phyloP scores from a whole-genome alignment of 2,797 vertebrate species.

The Hemibagrus guttatus region DNA sequence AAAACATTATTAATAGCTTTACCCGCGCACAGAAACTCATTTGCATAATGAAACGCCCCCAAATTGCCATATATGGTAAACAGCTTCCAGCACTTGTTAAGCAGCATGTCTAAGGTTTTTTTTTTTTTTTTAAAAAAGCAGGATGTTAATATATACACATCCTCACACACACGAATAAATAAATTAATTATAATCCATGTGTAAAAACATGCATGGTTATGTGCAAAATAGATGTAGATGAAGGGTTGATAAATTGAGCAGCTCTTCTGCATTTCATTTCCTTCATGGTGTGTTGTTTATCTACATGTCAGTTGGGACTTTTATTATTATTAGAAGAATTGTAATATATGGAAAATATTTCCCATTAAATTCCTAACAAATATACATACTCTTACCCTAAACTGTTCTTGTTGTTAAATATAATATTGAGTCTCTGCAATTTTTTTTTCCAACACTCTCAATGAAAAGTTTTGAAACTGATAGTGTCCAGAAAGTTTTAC shows the following conservation, averaged over 20 bases:
- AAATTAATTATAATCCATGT: neutral
- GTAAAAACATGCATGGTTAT: neutral
- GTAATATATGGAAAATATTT: neutral
- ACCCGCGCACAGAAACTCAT: neutral
- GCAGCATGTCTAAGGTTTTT: neutral
- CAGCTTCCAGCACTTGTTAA: neutral
- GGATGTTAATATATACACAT: neutral
- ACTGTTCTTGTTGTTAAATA: neutral
- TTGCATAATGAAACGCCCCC: neutral
- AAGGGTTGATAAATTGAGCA: neutral
- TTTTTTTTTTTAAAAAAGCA: neutral
- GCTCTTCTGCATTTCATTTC: neutral
- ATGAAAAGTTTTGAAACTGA: neutral
- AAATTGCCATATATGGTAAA: neutral
- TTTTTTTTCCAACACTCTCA: neutral
- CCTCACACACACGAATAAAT: neutral
- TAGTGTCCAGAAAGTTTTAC: neutral
- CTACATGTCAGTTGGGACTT: neutral
- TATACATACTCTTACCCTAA: neutral
- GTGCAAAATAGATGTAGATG: neutral
- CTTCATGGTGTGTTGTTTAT: neutral
- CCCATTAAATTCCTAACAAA: neutral
- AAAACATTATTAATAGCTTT: neutral
- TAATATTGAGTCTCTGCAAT: neutral
- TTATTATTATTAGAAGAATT: neutral